These are phyloP conservation scores for Trichomycterus rosablanca DNA, from an alignment of 2,113 vertebrate species.

Conservation along the genomic window DNA sequence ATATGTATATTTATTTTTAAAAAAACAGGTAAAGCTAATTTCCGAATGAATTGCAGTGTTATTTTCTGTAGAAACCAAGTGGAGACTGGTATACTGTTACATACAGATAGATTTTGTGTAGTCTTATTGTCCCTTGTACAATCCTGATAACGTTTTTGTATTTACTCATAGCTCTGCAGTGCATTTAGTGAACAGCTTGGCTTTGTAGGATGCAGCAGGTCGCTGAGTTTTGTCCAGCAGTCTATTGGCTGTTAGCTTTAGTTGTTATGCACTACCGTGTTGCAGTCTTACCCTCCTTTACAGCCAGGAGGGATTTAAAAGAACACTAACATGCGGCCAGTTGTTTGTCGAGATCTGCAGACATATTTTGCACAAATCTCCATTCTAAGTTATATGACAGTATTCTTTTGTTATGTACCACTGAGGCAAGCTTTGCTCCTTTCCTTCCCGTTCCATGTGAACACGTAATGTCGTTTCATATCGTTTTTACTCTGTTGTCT, in stretches of 20 bases:
- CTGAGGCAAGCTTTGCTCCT: conserved; percentile 36
- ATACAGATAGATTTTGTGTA: background rate
- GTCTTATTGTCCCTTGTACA: conserved; percentile 14
- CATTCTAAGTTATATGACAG: conserved; percentile 38
- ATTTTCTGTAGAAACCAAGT: background rate
- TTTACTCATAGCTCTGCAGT: conserved; percentile 7
- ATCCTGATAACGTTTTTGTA: conserved; percentile 10
- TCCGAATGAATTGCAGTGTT: conserved; percentile 13
- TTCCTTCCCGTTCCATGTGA: conserved; percentile 26
- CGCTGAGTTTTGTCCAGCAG: background rate
- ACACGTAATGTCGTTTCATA: conserved; percentile 33
- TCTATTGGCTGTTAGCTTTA: background rate
- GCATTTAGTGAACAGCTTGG: background rate
- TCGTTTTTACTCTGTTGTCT: conserved; percentile 39
- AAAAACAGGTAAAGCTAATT: background rate
- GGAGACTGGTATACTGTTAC: conserved; percentile 13
- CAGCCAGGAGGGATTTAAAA: background rate
- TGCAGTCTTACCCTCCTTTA: background rate
- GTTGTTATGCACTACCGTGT: conserved; percentile 32
- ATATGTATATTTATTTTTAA: too few relatives aligned
- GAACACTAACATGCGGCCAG: conserved; percentile 34
- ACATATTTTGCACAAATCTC: conserved; percentile 43
- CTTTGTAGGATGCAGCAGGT: conserved; percentile 8
- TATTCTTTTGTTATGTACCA: conserved; percentile 39
- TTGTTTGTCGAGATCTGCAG: conserved; percentile 29